Conservation (phyloP, 2,113 vertebrate species). For the Malurus alboscapulatus region DNA sequence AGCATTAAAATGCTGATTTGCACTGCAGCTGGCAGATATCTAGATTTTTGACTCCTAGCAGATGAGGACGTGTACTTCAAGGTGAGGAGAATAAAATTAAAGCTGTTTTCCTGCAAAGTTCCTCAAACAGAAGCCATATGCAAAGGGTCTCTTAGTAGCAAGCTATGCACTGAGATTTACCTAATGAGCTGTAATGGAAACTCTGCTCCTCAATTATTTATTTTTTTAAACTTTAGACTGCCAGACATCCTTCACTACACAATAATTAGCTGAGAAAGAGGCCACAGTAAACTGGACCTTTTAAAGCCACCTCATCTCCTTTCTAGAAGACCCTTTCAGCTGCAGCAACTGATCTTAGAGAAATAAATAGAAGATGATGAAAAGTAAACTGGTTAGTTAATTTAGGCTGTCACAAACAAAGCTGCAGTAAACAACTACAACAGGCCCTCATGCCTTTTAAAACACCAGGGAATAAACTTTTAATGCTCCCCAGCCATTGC, state of each 20-base stretch:
- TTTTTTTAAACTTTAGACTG: constrained; percentile 2
- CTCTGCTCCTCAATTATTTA: constrained; percentile 11
- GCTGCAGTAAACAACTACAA: constrained; percentile 1
- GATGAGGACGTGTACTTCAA: constrained; percentile 35
- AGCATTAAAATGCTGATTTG: constrained; percentile 60
- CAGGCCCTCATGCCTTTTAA: neutral
- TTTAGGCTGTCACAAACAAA: constrained; percentile 9
- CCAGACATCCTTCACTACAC: constrained; percentile 19
- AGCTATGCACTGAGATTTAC: neutral
- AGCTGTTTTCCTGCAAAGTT: constrained; percentile 18
- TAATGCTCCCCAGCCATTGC: neutral
- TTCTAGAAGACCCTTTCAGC: neutral
- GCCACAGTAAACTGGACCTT: neutral
- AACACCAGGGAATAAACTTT: neutral
- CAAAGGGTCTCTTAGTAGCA: neutral
- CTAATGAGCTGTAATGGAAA: constrained; percentile 48
- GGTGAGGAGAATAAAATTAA: constrained; percentile 43
- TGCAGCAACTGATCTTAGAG: neutral
- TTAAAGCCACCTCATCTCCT: neutral
- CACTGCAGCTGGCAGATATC: constrained; percentile 48
- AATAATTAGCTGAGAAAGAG: constrained; percentile 40
- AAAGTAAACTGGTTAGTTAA: constrained; percentile 21
- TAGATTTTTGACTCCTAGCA: constrained; percentile 15
- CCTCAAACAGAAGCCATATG: neutral
- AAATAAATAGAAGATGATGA: constrained; percentile 21